A percentile compares a stretch with the other conserved stretches of the same genome.
Evolutionary conservation across 1,140 invertebrate genomes (phyloP).

Genomic region (Zaprionus africanus): DNA sequence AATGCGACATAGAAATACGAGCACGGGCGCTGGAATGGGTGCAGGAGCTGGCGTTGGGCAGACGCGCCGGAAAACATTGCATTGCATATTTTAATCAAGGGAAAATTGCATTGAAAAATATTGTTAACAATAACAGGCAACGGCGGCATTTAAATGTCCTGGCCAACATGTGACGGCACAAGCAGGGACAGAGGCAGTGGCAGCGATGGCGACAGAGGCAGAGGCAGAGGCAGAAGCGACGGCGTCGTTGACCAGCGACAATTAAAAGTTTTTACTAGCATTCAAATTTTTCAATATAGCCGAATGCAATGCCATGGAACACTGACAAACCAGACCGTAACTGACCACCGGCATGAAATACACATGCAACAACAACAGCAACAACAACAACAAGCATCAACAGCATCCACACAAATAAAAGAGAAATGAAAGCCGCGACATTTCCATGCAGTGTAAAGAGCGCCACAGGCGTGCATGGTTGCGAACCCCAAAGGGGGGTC

Average conservation of each 20-base stretch:
- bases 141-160: constrained; percentile 68
- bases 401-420: constrained; percentile 50
- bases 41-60: not conserved
- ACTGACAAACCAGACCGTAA: constrained; percentile 57
- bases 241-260: constrained; percentile 58
- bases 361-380: constrained; percentile 31
- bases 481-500: constrained; percentile 2
- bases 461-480: constrained; percentile 30
- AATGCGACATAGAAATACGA: constrained; percentile 28
- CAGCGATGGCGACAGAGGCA: not conserved
- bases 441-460: constrained; percentile 72
- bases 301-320: constrained; percentile 60
- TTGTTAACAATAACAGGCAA: constrained; percentile 78
- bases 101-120: constrained; percentile 81
- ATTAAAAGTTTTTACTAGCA: constrained; percentile 82
- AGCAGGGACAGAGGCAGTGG: not conserved
- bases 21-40: not conserved
- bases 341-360: constrained; percentile 63
- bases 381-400: constrained; percentile 35
- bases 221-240: not conserved
- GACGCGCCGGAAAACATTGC: constrained; percentile 67
- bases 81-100: constrained; percentile 81
- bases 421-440: constrained; percentile 68
- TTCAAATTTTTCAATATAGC: constrained; percentile 81
- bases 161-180: constrained; percentile 52